These are phyloP conservation scores for Dynastes tityus DNA, from an alignment of 2,888 invertebrate species.

Conservation along the genomic window DNA sequence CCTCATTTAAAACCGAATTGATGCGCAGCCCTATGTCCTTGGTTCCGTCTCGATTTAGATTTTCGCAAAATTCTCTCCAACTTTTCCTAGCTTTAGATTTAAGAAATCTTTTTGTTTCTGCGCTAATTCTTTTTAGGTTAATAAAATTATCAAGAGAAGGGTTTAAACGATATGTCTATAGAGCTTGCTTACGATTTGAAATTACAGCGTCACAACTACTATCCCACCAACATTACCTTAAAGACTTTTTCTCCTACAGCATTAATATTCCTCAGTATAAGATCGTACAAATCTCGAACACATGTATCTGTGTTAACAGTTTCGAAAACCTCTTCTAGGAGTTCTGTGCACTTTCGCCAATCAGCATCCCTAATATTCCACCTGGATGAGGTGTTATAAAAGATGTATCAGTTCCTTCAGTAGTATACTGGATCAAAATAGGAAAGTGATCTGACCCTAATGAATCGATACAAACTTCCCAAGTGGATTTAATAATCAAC, in stretches of 20 bases:
- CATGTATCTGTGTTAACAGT: not conserved
- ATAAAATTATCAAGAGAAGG: not conserved
- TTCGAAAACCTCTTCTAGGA: not conserved
- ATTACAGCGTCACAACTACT: not conserved
- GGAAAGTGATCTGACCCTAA: not conserved
- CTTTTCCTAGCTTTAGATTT: too few relatives aligned
- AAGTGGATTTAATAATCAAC: not conserved
- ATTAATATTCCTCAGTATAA: not conserved
- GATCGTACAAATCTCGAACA: not conserved
- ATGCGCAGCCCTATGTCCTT: too few relatives aligned
- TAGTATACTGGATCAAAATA: not conserved
- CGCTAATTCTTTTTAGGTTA: too few relatives aligned
- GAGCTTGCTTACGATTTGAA: not conserved
- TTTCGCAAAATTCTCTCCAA: too few relatives aligned
- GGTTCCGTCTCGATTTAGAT: too few relatives aligned
- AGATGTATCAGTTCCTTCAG: not conserved
- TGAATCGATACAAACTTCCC: not conserved
- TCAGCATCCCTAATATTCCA: constrained; percentile 17
- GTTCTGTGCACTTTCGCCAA: not conserved
- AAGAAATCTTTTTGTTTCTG: too few relatives aligned
- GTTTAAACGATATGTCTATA: not conserved
- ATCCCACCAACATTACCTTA: not conserved
- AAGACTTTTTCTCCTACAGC: not conserved
- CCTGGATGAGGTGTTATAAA: not conserved
- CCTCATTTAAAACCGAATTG: too few relatives aligned